Conservation (phyloP, 2,797 vertebrate species). For the Chloroceryle amazona region DNA sequence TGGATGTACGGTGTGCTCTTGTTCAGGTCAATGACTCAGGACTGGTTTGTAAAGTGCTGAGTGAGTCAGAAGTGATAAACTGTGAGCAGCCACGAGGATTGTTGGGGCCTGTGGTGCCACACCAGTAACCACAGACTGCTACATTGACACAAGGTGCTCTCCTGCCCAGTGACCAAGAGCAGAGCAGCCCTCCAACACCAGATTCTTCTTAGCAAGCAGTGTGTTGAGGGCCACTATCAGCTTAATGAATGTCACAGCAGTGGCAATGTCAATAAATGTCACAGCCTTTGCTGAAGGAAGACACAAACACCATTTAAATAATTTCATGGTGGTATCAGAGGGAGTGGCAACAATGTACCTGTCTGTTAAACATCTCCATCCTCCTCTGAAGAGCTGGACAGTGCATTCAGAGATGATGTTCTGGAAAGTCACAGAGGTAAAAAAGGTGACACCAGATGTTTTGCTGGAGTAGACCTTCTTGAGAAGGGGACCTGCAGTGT, state of each 20-base stretch:
- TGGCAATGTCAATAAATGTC: constrained; percentile 57
- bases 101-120: background rate
- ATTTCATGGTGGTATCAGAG: background rate
- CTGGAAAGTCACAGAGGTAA: background rate
- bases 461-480: background rate
- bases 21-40: background rate
- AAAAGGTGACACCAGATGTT: background rate
- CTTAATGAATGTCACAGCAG: constrained; percentile 27
- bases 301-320: constrained; percentile 41
- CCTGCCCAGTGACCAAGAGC: constrained; percentile 3
- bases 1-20: background rate
- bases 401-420: background rate
- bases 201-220: background rate
- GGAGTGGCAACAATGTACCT: background rate
- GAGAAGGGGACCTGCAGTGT: background rate
- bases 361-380: background rate
- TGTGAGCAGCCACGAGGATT: background rate
- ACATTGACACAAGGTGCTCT: background rate
- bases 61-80: background rate
- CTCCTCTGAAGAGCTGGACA: background rate
- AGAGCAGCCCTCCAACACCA: background rate
- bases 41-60: background rate
- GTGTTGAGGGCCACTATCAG: constrained; percentile 14
- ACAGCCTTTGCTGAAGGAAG: constrained; percentile 33
- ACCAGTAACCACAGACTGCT: accelerated